Percentiles rank a stretch among this genome's conserved stretches.
These are phyloP conservation scores for Achatina immaculata DNA, from an alignment of 1,140 invertebrate species.

Conservation along the genomic window DNA sequence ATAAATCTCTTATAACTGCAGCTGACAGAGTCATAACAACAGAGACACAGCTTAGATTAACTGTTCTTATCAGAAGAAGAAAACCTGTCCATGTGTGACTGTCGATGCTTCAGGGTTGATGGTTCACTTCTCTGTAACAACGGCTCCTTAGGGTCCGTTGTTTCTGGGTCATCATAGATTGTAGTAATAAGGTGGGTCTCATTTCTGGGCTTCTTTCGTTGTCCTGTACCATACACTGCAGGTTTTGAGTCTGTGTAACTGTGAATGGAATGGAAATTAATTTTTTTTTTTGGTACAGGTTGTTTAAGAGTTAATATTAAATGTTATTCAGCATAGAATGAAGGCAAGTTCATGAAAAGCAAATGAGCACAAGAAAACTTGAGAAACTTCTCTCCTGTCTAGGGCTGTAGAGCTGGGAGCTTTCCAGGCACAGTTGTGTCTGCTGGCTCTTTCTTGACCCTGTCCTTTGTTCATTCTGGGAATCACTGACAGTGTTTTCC, in stretches of 20 bases:
- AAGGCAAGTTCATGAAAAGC: too few species aligned
- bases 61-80: neutral
- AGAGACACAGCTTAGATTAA: too few species aligned
- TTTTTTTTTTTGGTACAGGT: neutral
- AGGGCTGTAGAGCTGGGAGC: too few species aligned
- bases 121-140: slow-evolving; percentile 54
- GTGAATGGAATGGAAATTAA: slow-evolving; percentile 32
- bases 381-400: too few species aligned
- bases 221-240: slow-evolving; percentile 24
- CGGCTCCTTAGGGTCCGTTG: slow-evolving; percentile 57
- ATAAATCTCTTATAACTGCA: too few species aligned
- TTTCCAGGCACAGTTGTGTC: too few species aligned
- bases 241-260: slow-evolving; percentile 53
- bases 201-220: slow-evolving; percentile 37
- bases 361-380: too few species aligned
- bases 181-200: slow-evolving; percentile 55
- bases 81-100: slow-evolving; percentile 14
- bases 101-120: slow-evolving; percentile 58
- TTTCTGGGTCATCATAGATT: slow-evolving; percentile 57
- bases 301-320: neutral
- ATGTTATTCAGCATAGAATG: too few species aligned
- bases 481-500: too few species aligned
- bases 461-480: too few species aligned
- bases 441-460: too few species aligned
- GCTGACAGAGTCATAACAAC: too few species aligned